Percentiles rank a stretch among this genome's conserved stretches.
These are phyloP conservation scores for Parnassius glacialis DNA, from an alignment of 2,888 invertebrate species.

Conservation along the genomic window DNA sequence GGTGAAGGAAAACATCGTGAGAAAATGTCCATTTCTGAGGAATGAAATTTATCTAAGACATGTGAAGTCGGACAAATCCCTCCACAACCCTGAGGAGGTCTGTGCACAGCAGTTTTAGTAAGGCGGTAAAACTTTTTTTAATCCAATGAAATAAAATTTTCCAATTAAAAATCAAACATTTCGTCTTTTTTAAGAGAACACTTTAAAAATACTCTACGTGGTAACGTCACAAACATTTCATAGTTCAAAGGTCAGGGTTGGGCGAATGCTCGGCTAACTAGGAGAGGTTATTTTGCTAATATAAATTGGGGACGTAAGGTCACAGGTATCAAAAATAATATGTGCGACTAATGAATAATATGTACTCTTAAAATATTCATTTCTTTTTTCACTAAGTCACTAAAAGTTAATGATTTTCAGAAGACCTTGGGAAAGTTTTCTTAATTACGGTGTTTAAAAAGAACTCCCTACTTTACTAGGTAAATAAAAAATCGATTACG, in stretches of 20 bases:
- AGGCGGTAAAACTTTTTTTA: too few species aligned
- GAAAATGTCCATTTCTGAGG: too few species aligned
- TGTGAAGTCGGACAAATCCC: too few species aligned
- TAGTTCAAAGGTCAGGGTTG: constrained; percentile 16
- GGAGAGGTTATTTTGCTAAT: constrained; percentile 5
- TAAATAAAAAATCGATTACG: too few species aligned
- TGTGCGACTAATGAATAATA: constrained; percentile 3
- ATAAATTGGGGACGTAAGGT: constrained; percentile 4
- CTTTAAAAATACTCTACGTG: background rate
- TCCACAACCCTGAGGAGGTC: too few species aligned
- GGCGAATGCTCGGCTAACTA: constrained; percentile 11
- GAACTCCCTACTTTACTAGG: background rate
- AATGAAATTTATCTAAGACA: too few species aligned
- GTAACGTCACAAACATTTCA: constrained; percentile 10
- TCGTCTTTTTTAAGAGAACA: too few species aligned
- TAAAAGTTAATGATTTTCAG: constrained; percentile 10
- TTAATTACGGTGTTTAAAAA: background rate
- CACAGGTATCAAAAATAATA: constrained; percentile 5
- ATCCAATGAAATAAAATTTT: too few species aligned
- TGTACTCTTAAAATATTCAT: constrained; percentile 20
- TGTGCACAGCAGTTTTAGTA: too few species aligned
- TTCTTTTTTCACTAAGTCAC: constrained; percentile 13
- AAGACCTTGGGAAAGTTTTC: constrained; percentile 1
- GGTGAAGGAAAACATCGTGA: too few species aligned
- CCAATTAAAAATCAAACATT: too few species aligned